Evolutionary conservation across 2,888 invertebrate genomes (phyloP).

Genomic region (Rhingia rostrata): DNA sequence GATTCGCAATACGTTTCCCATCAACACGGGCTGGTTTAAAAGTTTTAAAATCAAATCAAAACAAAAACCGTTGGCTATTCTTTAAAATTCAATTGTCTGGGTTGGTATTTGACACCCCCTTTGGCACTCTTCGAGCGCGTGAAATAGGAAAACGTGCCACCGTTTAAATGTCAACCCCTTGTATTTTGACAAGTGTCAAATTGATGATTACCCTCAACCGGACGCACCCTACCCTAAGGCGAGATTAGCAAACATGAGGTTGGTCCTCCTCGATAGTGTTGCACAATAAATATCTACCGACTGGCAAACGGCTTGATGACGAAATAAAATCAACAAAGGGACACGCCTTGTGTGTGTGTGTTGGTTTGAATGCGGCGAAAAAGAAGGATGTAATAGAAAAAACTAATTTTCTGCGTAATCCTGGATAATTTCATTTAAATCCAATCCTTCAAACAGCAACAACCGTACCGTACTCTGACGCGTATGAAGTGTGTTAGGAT

Average conservation of each 20-base stretch:
- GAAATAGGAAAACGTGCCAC: conserved; percentile 65
- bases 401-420: conserved; percentile 78
- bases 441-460: conserved; percentile 61
- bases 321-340: conserved; percentile 60
- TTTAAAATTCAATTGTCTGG: conserved; percentile 64
- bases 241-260: conserved; percentile 61
- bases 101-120: conserved; percentile 22
- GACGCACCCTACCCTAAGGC: conserved; percentile 11
- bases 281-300: conserved; percentile 1
- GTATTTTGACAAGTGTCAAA: conserved; percentile 82
- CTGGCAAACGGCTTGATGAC: conserved; percentile 36
- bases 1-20: conserved; percentile 66
- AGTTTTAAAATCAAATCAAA: conserved; percentile 74
- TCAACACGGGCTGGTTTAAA: conserved; percentile 45
- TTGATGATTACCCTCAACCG: conserved; percentile 66
- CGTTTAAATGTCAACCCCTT: conserved; percentile 73
- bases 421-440: conserved; percentile 78
- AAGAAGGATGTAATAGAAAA: conserved; percentile 56
- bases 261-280: conserved; percentile 32
- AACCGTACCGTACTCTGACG: conserved; percentile 7
- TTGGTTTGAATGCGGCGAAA: conserved; percentile 24
- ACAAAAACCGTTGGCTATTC: conserved; percentile 53
- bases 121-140: conserved; percentile 27
- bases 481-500: conserved; percentile 32
- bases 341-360: conserved; percentile 12